Evolutionary conservation across 2,113 vertebrate genomes (phyloP).

Genomic region (Malurus melanocephalus): DNA sequence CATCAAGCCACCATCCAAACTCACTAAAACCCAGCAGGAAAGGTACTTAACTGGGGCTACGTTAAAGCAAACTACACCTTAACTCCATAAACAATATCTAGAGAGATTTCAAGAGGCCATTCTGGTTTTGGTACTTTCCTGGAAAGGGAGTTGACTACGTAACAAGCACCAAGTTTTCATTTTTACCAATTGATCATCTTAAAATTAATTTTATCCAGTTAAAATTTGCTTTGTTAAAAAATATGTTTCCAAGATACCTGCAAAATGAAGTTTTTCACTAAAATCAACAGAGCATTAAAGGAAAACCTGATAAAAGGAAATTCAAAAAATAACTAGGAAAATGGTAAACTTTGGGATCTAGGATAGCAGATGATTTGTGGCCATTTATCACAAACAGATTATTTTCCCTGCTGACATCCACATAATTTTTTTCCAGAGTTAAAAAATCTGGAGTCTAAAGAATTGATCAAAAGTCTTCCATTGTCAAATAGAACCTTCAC

Average conservation of each 20-base stretch:
- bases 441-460: neutral
- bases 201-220: neutral
- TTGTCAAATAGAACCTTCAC: neutral
- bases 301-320: neutral
- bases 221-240: neutral
- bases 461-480: neutral
- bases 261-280: neutral
- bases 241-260: neutral
- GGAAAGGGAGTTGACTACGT: neutral
- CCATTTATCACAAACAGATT: neutral
- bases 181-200: neutral
- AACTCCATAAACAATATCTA: neutral
- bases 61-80: neutral
- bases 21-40: neutral
- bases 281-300: neutral
- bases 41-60: too few relatives aligned
- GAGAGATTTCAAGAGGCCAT: neutral
- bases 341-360: neutral
- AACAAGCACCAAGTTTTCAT: neutral
- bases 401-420: neutral
- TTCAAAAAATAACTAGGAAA: neutral
- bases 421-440: neutral
- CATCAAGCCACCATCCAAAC: neutral
- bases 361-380: neutral
- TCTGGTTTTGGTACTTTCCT: neutral